Percentiles rank a stretch among this genome's conserved stretches.
phyloP scores from a whole-genome alignment of 2,113 vertebrate genomes.

The Cyanoderma ruficeps region DNA sequence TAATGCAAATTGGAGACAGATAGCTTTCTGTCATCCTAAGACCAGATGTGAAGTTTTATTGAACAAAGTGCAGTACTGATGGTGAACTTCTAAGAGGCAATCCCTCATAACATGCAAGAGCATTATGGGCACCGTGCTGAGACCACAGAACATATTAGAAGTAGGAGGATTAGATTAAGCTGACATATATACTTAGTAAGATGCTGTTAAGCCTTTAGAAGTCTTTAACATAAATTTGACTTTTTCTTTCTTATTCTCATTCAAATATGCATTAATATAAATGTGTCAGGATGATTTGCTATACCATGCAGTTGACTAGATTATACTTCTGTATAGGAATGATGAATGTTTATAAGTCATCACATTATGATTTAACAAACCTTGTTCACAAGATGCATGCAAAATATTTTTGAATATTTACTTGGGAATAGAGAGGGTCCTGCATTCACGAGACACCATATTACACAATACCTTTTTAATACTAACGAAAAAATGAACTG shows the following conservation, averaged over 20 bases:
- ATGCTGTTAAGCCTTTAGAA: slow-evolving; percentile 64
- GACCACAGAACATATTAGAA: slow-evolving; percentile 40
- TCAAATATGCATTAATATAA: slow-evolving; percentile 67
- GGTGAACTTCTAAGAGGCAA: slow-evolving; percentile 61
- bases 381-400: slow-evolving; percentile 48
- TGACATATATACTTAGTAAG: slow-evolving; percentile 70
- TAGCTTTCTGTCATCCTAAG: slow-evolving; percentile 62
- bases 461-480: slow-evolving; percentile 43
- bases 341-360: slow-evolving; percentile 47
- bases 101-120: slow-evolving; percentile 45
- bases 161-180: slow-evolving; percentile 69
- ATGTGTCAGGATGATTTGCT: slow-evolving; percentile 53
- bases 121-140: slow-evolving; percentile 59
- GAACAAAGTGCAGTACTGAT: slow-evolving; percentile 34
- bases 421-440: slow-evolving; percentile 20
- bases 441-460: slow-evolving; percentile 17
- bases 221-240: slow-evolving; percentile 72
- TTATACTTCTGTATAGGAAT: slow-evolving; percentile 40
- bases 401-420: slow-evolving; percentile 67
- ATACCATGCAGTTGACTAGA: slow-evolving; percentile 39
- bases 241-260: slow-evolving; percentile 65
- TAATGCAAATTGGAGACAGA: slow-evolving; percentile 68
- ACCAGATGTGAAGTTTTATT: slow-evolving; percentile 63
- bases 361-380: slow-evolving; percentile 52
- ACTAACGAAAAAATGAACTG: background rate